Evolutionary conservation across 2,797 vertebrate species (phyloP).

Genomic region (Fundulus diaphanus): DNA sequence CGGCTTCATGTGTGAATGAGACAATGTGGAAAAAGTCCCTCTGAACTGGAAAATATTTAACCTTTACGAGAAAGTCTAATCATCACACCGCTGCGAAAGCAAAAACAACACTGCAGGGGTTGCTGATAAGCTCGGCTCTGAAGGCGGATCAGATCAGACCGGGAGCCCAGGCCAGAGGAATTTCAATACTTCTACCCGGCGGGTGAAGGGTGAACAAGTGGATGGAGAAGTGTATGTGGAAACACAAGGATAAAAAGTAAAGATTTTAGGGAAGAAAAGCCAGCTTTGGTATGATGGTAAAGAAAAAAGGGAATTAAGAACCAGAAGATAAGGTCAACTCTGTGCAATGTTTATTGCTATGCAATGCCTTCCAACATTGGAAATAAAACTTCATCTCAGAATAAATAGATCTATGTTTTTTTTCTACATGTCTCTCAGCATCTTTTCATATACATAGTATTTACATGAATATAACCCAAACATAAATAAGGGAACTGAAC

Average conservation of each 20-base stretch:
- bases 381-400: constrained; percentile 39
- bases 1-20: constrained; percentile 11
- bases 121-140: constrained; percentile 46
- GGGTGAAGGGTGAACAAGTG: constrained; percentile 39
- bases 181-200: constrained; percentile 68
- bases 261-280: constrained; percentile 4
- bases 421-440: constrained; percentile 24
- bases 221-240: constrained; percentile 19
- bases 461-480: constrained; percentile 58
- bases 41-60: constrained; percentile 68
- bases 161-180: constrained; percentile 51
- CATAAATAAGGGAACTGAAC: constrained; percentile 53
- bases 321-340: constrained; percentile 60
- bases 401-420: constrained; percentile 58
- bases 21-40: constrained; percentile 54
- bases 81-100: constrained; percentile 46
- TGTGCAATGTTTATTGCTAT: constrained; percentile 77
- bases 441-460: constrained; percentile 56
- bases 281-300: constrained; percentile 19
- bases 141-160: constrained; percentile 1
- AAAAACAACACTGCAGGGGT: constrained; percentile 46
- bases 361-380: constrained; percentile 52
- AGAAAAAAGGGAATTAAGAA: constrained; percentile 12
- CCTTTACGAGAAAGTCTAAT: constrained; percentile 61
- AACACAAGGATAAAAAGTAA: background rate